phyloP scores from a whole-genome alignment of 2,888 invertebrate species.

The Aleiodes leptofemur region DNA sequence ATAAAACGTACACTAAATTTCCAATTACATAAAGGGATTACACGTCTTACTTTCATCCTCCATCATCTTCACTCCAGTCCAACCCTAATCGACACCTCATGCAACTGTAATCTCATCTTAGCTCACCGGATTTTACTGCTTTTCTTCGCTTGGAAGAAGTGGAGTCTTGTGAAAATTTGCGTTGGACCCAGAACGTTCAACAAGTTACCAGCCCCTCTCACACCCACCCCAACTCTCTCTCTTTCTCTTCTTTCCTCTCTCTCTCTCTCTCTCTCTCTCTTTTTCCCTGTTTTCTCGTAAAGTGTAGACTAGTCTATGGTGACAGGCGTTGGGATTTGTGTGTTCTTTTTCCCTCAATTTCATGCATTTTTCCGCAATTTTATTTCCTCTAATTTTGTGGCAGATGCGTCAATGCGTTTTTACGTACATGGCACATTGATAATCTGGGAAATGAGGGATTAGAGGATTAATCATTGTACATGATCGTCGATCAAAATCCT shows the following conservation, averaged over 20 bases:
- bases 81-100: slow-evolving; percentile 19
- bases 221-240: slow-evolving; percentile 10
- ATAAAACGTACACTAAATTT: too few relatives aligned
- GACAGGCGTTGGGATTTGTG: background rate
- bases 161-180: slow-evolving; percentile 51
- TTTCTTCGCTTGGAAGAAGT: background rate
- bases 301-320: slow-evolving; percentile 21
- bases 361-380: slow-evolving; percentile 15
- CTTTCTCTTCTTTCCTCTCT: slow-evolving; percentile 10
- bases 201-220: slow-evolving; percentile 57
- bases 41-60: background rate
- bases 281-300: slow-evolving; percentile 11
- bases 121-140: background rate
- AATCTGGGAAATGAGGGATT: slow-evolving; percentile 64
- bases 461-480: slow-evolving; percentile 66
- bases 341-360: slow-evolving; percentile 8
- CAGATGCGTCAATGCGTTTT: slow-evolving; percentile 61
- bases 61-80: background rate
- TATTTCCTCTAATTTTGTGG: slow-evolving; percentile 36
- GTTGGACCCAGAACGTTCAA: slow-evolving; percentile 60
- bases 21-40: too few relatives aligned
- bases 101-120: slow-evolving; percentile 26
- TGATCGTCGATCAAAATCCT: slow-evolving; percentile 68
- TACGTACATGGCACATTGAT: slow-evolving; percentile 47
- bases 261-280: slow-evolving; percentile 8